A percentile compares a stretch with the other conserved stretches of the same genome.
phyloP scores from a whole-genome alignment of 2,797 vertebrate genomes.

The Poliocrania exsul region DNA sequence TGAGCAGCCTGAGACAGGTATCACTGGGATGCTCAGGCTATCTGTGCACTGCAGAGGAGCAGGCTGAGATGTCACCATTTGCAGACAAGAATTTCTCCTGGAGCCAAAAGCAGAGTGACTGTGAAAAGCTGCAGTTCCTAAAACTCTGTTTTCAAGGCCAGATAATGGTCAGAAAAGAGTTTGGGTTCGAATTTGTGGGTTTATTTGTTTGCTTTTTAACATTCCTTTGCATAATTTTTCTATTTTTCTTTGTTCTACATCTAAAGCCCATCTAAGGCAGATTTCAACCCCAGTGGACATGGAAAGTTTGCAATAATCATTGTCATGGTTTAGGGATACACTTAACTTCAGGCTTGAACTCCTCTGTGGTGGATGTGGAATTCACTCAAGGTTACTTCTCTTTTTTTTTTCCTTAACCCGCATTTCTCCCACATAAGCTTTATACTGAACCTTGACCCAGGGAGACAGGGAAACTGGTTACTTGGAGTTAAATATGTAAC shows the following conservation, averaged over 20 bases:
- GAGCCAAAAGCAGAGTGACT: background rate
- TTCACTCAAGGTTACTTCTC: background rate
- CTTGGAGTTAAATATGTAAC: background rate
- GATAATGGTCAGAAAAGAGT: background rate
- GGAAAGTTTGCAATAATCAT: background rate
- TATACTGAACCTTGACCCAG: background rate
- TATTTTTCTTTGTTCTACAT: background rate
- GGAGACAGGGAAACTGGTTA: background rate
- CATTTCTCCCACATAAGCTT: background rate
- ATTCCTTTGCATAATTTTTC: background rate
- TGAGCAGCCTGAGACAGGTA: background rate
- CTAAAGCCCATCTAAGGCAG: background rate
- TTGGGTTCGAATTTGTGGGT: rapidly evolving
- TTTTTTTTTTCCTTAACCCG: background rate
- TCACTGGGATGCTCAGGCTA: background rate
- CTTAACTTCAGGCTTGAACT: background rate
- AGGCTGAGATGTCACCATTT: background rate
- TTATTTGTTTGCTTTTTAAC: background rate
- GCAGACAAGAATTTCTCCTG: background rate
- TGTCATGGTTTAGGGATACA: background rate
- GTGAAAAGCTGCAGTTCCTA: background rate
- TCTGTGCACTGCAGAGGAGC: background rate
- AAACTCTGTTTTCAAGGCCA: background rate
- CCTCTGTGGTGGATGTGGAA: background rate
- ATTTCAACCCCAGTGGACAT: background rate